Evolutionary conservation across 2,113 vertebrate species (phyloP).

Genomic region (Platysternon megacephalum): DNA sequence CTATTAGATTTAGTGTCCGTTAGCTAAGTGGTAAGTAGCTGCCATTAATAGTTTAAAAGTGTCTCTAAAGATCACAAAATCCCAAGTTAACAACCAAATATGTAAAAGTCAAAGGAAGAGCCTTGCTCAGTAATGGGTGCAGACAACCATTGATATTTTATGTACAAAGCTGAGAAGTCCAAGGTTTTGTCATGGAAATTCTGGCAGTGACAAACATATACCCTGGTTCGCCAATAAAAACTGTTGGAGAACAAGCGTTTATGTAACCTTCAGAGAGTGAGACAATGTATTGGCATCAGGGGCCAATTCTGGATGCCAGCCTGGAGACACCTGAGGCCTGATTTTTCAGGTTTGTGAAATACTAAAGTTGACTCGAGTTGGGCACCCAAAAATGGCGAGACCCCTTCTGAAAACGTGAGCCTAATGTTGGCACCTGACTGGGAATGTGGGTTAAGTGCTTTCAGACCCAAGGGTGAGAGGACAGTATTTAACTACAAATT

Average conservation of each 20-base stretch:
- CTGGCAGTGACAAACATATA: background rate
- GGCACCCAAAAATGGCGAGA: background rate
- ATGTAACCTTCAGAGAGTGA: background rate
- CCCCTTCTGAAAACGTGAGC: background rate
- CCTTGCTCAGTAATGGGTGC: background rate
- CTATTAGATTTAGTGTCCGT: conserved; percentile 19
- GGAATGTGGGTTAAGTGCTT: background rate
- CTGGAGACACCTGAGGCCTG: background rate
- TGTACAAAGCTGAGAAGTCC: background rate
- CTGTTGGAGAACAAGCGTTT: background rate
- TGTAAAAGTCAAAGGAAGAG: background rate
- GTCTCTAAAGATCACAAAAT: background rate
- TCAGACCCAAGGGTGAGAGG: background rate
- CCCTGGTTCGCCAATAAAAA: background rate
- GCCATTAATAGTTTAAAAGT: background rate
- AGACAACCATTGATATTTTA: background rate
- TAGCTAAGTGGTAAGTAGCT: background rate
- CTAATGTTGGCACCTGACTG: background rate
- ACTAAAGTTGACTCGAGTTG: background rate
- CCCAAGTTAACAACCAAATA: background rate
- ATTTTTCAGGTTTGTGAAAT: background rate
- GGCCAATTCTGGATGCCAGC: background rate
- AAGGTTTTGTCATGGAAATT: background rate
- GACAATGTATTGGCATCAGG: background rate
- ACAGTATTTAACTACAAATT: background rate